A percentile compares a stretch with the other conserved stretches of the same genome.
These are phyloP conservation scores for Andrena bucephala DNA, from an alignment of 2,888 invertebrate genomes.

Conservation along the genomic window DNA sequence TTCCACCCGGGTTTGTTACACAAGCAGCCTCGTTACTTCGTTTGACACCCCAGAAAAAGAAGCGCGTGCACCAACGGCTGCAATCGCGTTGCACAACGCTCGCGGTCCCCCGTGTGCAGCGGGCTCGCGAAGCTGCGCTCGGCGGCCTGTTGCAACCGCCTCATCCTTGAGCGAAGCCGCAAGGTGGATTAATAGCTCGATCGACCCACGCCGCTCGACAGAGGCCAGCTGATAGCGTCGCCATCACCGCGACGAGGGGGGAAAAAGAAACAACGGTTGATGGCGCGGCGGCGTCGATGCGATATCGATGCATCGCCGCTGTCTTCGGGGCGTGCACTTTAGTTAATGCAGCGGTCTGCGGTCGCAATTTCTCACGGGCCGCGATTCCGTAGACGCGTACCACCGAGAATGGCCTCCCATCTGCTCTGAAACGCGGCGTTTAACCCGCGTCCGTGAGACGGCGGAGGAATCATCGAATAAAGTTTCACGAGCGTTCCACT, in stretches of 20 bases:
- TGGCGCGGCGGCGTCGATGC: slow-evolving; percentile 34
- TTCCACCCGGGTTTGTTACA: slow-evolving; percentile 25
- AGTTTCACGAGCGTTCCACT: not conserved
- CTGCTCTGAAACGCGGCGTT: slow-evolving; percentile 17
- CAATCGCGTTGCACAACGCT: slow-evolving; percentile 47
- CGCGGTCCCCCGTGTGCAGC: slow-evolving; percentile 3
- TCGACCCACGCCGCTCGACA: not conserved
- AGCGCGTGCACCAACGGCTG: slow-evolving; percentile 45
- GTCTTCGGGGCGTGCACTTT: slow-evolving; percentile 79
- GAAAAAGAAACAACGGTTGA: not conserved
- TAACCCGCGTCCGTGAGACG: slow-evolving; percentile 22
- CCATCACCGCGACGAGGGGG: not conserved
- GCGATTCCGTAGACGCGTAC: slow-evolving; percentile 20
- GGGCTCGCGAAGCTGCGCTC: slow-evolving; percentile 17
- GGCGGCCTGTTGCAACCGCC: slow-evolving; percentile 43
- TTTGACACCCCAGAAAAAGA: slow-evolving; percentile 25
- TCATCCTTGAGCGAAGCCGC: slow-evolving; percentile 52
- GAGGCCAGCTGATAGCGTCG: slow-evolving; percentile 5
- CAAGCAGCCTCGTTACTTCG: slow-evolving; percentile 24
- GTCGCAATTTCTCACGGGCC: slow-evolving; percentile 69
- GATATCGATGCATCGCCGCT: slow-evolving; percentile 50
- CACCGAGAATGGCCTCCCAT: slow-evolving; percentile 19
- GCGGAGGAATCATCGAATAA: not conserved
- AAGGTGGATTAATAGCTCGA: slow-evolving; percentile 54
- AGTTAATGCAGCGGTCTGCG: slow-evolving; percentile 80